phyloP scores from a whole-genome alignment of 2,888 invertebrate species.

The Philereme transversata region DNA sequence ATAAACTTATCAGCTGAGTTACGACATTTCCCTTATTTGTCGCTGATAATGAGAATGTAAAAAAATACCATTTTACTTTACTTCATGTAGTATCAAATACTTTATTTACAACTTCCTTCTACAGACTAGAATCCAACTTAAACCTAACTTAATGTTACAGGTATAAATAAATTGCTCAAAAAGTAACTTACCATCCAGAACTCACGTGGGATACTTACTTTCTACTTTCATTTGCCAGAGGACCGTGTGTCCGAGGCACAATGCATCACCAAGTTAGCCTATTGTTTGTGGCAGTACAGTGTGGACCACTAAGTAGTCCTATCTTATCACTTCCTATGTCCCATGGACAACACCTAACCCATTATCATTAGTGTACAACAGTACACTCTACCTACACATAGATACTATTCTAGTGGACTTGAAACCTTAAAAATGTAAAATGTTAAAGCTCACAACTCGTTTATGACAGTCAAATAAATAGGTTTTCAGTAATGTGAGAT shows the following conservation, averaged over 20 bases:
- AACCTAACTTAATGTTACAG: slow-evolving; percentile 19
- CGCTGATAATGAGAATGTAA: slow-evolving; percentile 31
- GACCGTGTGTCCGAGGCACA: slow-evolving; percentile 49
- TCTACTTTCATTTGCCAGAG: slow-evolving; percentile 62
- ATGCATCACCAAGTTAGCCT: slow-evolving; percentile 46
- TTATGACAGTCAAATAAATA: slow-evolving; percentile 47
- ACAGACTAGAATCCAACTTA: slow-evolving; percentile 34
- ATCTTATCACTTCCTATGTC: slow-evolving; percentile 59
- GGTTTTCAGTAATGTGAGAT: slow-evolving; percentile 47
- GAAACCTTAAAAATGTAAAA: slow-evolving; percentile 60
- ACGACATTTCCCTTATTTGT: slow-evolving; percentile 18
- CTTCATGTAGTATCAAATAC: slow-evolving; percentile 27
- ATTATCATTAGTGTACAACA: slow-evolving; percentile 34
- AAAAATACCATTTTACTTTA: slow-evolving; percentile 23
- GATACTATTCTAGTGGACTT: slow-evolving; percentile 50
- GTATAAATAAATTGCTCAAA: slow-evolving; percentile 28
- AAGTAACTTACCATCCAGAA: slow-evolving; percentile 53
- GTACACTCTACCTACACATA: slow-evolving; percentile 39
- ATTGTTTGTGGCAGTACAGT: slow-evolving; percentile 36
- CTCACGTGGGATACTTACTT: slow-evolving; percentile 56
- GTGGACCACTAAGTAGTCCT: slow-evolving; percentile 36
- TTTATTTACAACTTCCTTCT: slow-evolving; percentile 23
- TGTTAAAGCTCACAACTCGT: slow-evolving; percentile 60
- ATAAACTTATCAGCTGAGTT: slow-evolving; percentile 16
- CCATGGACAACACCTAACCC: slow-evolving; percentile 49